Conservation (phyloP, 2,797 vertebrate genomes). For the Onychomys torridus region DNA sequence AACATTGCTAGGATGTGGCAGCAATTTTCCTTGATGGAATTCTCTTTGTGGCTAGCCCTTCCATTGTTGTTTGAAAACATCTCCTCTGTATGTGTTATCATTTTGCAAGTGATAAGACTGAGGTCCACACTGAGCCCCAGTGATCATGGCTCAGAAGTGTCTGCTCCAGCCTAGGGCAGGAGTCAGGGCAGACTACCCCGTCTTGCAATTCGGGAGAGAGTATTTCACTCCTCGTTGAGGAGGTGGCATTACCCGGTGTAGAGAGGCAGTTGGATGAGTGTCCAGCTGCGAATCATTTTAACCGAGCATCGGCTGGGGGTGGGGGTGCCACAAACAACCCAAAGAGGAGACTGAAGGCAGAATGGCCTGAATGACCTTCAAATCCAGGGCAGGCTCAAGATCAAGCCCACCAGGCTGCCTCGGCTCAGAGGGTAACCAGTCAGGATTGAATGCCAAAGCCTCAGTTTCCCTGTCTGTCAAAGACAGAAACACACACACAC, state of each 20-base stretch:
- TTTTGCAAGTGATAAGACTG: neutral
- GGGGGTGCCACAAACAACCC: neutral
- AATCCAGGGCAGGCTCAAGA: too few species aligned
- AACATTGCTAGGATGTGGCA: neutral
- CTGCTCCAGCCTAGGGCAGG: neutral
- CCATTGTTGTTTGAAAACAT: neutral
- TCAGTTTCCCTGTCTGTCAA: neutral
- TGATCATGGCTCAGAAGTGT: neutral
- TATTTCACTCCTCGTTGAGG: neutral
- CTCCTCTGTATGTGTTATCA: neutral
- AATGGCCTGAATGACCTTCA: neutral
- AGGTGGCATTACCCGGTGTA: neutral
- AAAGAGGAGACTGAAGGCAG: neutral
- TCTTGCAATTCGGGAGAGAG: neutral
- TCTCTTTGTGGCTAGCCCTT: neutral
- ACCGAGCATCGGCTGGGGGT: neutral
- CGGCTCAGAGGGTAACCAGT: neutral
- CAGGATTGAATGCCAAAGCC: neutral
- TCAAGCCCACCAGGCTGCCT: neutral
- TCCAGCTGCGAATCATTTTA: neutral
- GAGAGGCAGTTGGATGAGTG: neutral
- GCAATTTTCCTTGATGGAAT: neutral
- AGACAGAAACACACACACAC: neutral
- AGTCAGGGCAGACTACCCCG: too few species aligned
- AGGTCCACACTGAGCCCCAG: neutral